These are phyloP conservation scores for Pelvicachromis taeniatus DNA, from an alignment of 2,113 vertebrate species.

Conservation along the genomic window DNA sequence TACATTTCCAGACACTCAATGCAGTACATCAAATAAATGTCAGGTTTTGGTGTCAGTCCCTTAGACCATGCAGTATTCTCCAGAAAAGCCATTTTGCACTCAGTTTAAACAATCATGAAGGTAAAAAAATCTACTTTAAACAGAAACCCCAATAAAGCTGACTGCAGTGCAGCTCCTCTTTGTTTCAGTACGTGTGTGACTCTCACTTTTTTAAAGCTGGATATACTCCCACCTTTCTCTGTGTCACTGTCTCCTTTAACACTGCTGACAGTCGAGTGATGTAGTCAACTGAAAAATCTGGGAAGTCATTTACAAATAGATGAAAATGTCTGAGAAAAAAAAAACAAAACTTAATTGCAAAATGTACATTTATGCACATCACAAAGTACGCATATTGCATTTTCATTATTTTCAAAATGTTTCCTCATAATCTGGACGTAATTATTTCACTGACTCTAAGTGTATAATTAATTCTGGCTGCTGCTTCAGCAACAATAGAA, in stretches of 20 bases:
- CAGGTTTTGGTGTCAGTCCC: conserved; percentile 2
- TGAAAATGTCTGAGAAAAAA: not conserved
- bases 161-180: not conserved
- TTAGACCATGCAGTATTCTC: not conserved
- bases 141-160: not conserved
- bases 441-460: not conserved
- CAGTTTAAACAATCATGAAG: not conserved
- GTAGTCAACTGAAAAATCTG: not conserved
- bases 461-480: not conserved
- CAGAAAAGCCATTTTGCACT: conserved; percentile 6
- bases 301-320: not conserved
- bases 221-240: not conserved
- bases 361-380: not conserved
- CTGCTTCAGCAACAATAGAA: not conserved
- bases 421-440: not conserved
- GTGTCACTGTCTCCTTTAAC: not conserved
- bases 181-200: conserved; percentile 11
- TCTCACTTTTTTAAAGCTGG: not conserved
- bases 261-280: not conserved
- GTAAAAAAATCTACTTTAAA: not conserved
- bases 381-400: not conserved
- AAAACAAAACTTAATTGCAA: not conserved
- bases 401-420: not conserved
- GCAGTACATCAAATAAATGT: not conserved
- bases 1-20: not conserved